Evolutionary conservation across 2,113 vertebrate species (phyloP).

Genomic region (Daubentonia madagascariensis): DNA sequence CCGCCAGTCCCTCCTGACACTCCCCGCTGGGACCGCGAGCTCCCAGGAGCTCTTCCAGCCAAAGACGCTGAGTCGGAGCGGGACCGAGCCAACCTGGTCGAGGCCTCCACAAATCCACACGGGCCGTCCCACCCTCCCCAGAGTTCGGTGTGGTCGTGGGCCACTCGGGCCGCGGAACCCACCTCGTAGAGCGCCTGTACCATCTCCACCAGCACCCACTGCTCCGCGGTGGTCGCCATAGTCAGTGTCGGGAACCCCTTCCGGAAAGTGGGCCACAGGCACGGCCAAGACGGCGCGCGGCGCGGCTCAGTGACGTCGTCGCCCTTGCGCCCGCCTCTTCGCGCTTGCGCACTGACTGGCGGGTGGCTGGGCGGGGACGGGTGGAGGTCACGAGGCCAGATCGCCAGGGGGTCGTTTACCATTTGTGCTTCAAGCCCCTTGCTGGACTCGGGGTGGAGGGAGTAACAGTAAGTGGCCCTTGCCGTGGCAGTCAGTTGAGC

Average conservation of each 20-base stretch:
- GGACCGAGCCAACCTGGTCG: accelerated
- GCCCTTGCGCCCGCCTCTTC: accelerated
- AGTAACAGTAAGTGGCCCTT: no score
- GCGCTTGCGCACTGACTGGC: background rate
- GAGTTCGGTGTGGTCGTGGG: background rate
- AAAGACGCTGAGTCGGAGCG: no score
- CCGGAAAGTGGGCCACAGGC: background rate
- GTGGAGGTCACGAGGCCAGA: accelerated
- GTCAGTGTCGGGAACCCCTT: constrained; percentile 73
- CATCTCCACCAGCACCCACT: constrained; percentile 98
- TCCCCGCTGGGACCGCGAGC: accelerated
- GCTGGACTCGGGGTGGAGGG: background rate
- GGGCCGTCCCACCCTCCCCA: accelerated
- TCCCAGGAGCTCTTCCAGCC: background rate
- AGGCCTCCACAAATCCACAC: background rate
- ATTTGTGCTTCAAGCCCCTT: accelerated
- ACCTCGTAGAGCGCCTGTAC: constrained; percentile 97
- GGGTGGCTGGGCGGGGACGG: accelerated
- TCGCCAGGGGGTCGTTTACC: background rate
- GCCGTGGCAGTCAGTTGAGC: background rate
- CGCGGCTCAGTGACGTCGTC: background rate
- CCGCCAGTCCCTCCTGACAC: background rate
- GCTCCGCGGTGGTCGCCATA: constrained; percentile 89
- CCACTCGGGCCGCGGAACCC: background rate
- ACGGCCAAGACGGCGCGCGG: background rate